Conservation (phyloP, 2,888 invertebrate genomes). For the Meta bourneti region DNA sequence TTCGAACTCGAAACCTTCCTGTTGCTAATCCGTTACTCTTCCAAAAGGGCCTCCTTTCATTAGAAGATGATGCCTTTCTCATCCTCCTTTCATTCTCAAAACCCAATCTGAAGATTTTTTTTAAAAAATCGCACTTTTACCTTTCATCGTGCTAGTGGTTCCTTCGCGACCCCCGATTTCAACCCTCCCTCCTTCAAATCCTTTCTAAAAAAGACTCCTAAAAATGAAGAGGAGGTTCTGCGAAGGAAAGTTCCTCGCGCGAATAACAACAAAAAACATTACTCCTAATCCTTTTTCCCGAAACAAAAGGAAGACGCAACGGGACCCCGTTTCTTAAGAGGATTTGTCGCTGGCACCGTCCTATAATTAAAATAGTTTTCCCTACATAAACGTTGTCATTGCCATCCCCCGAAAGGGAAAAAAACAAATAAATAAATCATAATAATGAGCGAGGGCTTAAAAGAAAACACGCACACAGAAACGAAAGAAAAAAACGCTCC, state of each 20-base stretch:
- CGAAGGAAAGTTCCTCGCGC: background rate
- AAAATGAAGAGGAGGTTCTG: background rate
- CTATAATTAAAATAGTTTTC: slow-evolving; percentile 61
- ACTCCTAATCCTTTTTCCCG: background rate
- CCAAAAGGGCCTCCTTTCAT: too few relatives aligned
- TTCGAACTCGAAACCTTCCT: too few relatives aligned
- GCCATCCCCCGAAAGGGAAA: background rate
- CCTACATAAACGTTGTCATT: slow-evolving; percentile 28
- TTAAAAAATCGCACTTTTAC: too few relatives aligned
- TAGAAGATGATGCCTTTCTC: too few relatives aligned
- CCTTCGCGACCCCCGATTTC: background rate
- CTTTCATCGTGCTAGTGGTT: background rate
- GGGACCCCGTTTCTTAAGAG: slow-evolving; percentile 10
- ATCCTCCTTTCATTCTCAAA: too few relatives aligned
- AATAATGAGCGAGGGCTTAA: background rate
- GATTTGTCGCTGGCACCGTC: background rate
- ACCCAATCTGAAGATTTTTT: too few relatives aligned
- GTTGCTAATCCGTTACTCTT: too few relatives aligned
- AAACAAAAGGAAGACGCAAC: background rate
- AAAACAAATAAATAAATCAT: background rate
- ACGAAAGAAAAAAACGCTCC: background rate
- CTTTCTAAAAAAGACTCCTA: background rate
- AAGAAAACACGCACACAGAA: background rate
- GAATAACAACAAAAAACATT: background rate
- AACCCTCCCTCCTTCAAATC: background rate